These are phyloP conservation scores for Platycnemis pennipes DNA, from an alignment of 2,888 invertebrate species.

Conservation along the genomic window DNA sequence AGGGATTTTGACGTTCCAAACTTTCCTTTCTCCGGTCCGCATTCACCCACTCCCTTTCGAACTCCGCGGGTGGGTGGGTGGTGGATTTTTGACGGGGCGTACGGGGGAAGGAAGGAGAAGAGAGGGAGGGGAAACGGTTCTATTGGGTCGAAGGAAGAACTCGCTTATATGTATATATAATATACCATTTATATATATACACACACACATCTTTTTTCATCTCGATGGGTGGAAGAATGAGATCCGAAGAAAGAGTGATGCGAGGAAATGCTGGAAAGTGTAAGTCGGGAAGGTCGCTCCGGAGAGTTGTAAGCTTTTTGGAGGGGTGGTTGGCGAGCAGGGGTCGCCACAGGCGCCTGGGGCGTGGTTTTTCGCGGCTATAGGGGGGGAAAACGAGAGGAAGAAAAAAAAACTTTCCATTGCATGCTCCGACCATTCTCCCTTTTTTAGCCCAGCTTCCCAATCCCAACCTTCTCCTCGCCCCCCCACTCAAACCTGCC, in stretches of 20 bases:
- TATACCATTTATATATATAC: too few relatives aligned
- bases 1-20: background rate
- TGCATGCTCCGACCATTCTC: background rate
- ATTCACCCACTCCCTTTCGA: background rate
- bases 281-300: background rate
- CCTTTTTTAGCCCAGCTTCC: background rate
- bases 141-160: too few relatives aligned
- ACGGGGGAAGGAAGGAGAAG: background rate
- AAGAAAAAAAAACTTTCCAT: background rate
- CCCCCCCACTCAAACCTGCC: background rate
- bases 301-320: background rate
- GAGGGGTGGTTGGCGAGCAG: background rate
- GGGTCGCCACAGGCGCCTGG: background rate
- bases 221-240: background rate
- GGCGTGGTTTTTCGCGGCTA: background rate
- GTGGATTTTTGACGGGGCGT: background rate
- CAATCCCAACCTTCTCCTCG: background rate
- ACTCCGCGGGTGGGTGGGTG: constrained; percentile 3
- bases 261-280: constrained; percentile 12
- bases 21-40: background rate
- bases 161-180: too few relatives aligned
- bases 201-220: background rate
- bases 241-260: background rate
- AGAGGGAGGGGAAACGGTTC: background rate
- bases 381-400: background rate